phyloP scores from a whole-genome alignment of 2,888 invertebrate genomes.

The Tenthredo amoena region DNA sequence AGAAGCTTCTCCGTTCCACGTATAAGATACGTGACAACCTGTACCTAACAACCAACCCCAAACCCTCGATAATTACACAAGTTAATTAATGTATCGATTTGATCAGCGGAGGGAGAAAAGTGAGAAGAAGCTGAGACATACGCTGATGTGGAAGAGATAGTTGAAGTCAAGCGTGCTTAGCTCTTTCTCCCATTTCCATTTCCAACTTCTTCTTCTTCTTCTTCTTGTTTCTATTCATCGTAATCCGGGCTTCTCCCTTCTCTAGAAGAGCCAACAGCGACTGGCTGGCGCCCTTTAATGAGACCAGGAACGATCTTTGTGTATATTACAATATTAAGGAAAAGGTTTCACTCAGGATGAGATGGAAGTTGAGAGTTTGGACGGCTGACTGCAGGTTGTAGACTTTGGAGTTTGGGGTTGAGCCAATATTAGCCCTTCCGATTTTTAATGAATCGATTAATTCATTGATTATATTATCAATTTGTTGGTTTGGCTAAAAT shows the following conservation, averaged over 20 bases:
- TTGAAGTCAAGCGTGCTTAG: slow-evolving; percentile 2
- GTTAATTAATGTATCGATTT: slow-evolving; percentile 6
- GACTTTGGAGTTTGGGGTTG: not conserved
- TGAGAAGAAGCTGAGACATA: not conserved
- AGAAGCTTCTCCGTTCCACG: not conserved
- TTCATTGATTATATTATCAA: not conserved
- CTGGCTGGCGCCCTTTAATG: slow-evolving; percentile 16
- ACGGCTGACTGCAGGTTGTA: not conserved
- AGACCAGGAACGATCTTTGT: slow-evolving; percentile 26
- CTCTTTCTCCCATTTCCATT: not conserved
- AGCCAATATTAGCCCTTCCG: slow-evolving; percentile 18
- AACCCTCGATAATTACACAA: slow-evolving; percentile 19
- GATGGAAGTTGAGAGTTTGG: slow-evolving; percentile 18
- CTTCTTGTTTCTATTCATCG: not conserved
- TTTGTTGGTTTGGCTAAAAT: not conserved
- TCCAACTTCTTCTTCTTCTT: not conserved
- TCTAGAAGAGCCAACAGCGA: not conserved
- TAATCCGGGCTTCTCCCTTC: not conserved
- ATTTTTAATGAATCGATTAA: slow-evolving; percentile 12
- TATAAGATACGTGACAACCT: not conserved
- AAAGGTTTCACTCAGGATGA: slow-evolving; percentile 20
- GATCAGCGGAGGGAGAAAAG: not conserved
- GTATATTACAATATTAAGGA: slow-evolving; percentile 21
- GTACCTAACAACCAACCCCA: not conserved
- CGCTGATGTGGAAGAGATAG: not conserved